phyloP scores from a whole-genome alignment of 2,888 invertebrate genomes.

The Himalopsyche japonica region DNA sequence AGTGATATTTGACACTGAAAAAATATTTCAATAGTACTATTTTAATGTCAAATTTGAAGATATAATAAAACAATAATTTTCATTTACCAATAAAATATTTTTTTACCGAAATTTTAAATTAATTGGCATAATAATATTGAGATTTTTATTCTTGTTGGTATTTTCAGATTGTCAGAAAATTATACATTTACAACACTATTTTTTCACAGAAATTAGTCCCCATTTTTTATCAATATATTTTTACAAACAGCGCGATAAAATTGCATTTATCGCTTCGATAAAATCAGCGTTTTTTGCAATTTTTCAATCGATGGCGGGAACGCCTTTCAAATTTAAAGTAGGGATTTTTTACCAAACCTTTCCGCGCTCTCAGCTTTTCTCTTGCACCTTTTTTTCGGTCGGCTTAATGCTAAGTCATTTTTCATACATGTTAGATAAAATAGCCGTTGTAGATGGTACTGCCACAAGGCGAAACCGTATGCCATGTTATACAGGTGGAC shows the following conservation, averaged over 20 bases:
- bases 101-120: too few species aligned
- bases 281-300: neutral
- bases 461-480: neutral
- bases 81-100: too few species aligned
- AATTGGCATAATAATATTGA: too few species aligned
- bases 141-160: too few species aligned
- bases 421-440: neutral
- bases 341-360: neutral
- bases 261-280: neutral
- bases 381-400: neutral
- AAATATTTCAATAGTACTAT: too few species aligned
- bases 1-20: too few species aligned
- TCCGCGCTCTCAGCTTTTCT: neutral
- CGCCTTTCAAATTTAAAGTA: neutral
- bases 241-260: neutral
- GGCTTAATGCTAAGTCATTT: neutral
- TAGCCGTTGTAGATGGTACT: neutral
- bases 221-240: neutral
- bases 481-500: neutral
- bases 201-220: too few species aligned
- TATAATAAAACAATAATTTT: too few species aligned
- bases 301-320: neutral
- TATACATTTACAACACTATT: too few species aligned
- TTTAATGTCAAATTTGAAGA: too few species aligned
- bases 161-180: too few species aligned